These are phyloP conservation scores for Tiliacea citrago DNA, from an alignment of 2,888 invertebrate genomes.

Conservation along the genomic window DNA sequence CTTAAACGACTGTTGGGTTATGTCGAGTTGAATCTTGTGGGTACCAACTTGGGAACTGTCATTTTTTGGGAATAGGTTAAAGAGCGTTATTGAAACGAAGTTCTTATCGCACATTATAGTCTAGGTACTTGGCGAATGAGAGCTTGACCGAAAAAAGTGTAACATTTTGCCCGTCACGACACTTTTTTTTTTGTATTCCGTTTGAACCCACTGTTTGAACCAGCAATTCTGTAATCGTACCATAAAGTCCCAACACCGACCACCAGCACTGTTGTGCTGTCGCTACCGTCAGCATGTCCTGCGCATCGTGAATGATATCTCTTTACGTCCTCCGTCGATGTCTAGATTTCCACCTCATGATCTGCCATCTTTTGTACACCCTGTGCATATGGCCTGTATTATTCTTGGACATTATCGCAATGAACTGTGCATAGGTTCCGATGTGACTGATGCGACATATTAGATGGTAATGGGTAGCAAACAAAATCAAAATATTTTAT, in stretches of 20 bases:
- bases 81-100: neutral
- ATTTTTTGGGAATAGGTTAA: neutral
- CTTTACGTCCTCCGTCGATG: slow-evolving; percentile 34
- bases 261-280: slow-evolving; percentile 29
- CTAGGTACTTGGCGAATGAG: neutral
- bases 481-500: too few species aligned
- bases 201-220: neutral
- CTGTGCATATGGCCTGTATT: neutral
- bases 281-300: slow-evolving; percentile 38
- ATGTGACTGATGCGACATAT: neutral
- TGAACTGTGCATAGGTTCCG: neutral
- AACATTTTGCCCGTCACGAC: too few species aligned
- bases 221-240: neutral
- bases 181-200: too few species aligned
- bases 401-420: neutral
- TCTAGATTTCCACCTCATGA: slow-evolving; percentile 22
- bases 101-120: neutral
- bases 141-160: neutral
- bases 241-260: neutral
- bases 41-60: neutral
- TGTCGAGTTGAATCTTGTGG: neutral
- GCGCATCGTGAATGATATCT: slow-evolving; percentile 48
- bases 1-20: neutral
- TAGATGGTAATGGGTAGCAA: neutral
- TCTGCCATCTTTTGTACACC: neutral